Percentiles rank a stretch among this genome's conserved stretches.
Evolutionary conservation across 2,797 vertebrate genomes (phyloP).

Genomic region (Poeciliopsis turneri): DNA sequence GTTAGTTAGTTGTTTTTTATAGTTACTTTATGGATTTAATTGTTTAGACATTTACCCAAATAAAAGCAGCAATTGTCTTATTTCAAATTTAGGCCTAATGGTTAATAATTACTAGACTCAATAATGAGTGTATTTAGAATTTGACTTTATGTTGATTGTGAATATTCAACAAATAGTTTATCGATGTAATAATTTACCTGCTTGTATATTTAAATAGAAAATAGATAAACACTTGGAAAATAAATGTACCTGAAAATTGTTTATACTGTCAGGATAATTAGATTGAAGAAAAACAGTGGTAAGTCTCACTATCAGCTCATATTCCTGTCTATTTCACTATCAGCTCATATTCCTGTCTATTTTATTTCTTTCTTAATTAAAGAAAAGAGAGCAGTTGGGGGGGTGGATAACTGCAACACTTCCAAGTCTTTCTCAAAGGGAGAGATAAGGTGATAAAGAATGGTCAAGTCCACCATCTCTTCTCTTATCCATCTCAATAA

Average conservation of each 20-base stretch:
- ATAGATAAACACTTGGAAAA: background rate
- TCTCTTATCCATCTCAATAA: slow-evolving; percentile 60
- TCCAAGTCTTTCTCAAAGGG: slow-evolving; percentile 44
- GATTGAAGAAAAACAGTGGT: slow-evolving; percentile 62
- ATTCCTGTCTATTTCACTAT: slow-evolving; percentile 18
- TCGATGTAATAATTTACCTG: background rate
- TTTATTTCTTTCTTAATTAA: background rate
- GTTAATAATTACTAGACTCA: background rate
- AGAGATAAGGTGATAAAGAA: slow-evolving; percentile 32
- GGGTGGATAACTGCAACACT: slow-evolving; percentile 24
- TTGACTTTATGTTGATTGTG: background rate
- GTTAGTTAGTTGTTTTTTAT: background rate
- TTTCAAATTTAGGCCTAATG: background rate
- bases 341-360: background rate
- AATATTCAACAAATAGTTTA: background rate
- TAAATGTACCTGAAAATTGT: slow-evolving; percentile 60
- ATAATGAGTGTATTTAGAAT: background rate
- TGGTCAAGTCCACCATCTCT: slow-evolving; percentile 40
- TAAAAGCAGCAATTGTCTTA: background rate
- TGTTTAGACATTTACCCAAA: background rate
- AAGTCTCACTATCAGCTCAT: slow-evolving; percentile 51
- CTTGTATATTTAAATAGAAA: background rate
- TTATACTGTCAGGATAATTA: slow-evolving; percentile 62
- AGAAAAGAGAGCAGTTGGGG: slow-evolving; percentile 40
- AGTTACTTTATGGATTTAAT: background rate